Conservation (phyloP, 2,113 vertebrate genomes). For the Crotalus tigris region DNA sequence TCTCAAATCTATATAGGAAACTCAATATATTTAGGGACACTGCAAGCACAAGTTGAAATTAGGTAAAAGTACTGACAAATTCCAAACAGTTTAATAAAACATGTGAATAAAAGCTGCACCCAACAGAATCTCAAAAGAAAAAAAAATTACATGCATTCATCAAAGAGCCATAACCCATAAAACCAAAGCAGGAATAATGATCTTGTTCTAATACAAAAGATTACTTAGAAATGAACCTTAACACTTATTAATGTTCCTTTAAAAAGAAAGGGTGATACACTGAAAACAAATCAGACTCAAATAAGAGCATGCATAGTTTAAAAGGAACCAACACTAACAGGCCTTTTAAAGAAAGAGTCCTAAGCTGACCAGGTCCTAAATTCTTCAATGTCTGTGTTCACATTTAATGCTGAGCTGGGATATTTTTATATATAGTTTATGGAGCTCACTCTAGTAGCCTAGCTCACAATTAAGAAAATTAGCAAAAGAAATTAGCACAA, state of each 20-base stretch:
- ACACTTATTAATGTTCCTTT: background rate
- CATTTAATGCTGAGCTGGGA: background rate
- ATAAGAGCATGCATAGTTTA: background rate
- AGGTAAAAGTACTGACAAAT: background rate
- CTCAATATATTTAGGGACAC: background rate
- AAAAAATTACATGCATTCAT: background rate
- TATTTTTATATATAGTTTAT: background rate
- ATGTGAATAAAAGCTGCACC: background rate
- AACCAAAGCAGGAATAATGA: background rate
- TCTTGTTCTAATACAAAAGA: background rate
- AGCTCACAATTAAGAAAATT: background rate
- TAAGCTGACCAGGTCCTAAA: background rate
- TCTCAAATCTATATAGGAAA: background rate
- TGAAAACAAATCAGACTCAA: background rate
- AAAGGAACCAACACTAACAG: background rate
- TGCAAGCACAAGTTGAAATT: background rate
- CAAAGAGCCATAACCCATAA: background rate
- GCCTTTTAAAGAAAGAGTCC: too few relatives aligned
- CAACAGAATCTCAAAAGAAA: background rate
- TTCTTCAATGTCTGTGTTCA: background rate
- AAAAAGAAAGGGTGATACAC: background rate
- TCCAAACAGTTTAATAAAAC: background rate
- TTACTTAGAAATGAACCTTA: slow-evolving; percentile 13
- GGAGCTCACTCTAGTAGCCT: background rate
- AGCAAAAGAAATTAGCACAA: background rate